Evolutionary conservation across 2,888 invertebrate genomes (phyloP).

Genomic region (Drosophila setosimentum): DNA sequence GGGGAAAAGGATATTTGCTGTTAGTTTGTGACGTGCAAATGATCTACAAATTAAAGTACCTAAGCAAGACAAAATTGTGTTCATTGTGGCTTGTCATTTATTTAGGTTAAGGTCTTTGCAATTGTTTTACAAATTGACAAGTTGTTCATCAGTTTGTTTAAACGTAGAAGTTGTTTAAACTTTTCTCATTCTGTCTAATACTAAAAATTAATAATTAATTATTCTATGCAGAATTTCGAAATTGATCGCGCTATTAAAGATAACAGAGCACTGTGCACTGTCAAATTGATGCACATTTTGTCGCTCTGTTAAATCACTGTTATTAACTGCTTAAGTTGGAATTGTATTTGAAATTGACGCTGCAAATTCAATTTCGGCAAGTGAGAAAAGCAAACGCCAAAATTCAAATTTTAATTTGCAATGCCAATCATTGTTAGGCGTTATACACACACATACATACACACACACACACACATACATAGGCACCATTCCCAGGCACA

Average conservation of each 20-base stretch:
- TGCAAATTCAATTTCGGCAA: slow-evolving; percentile 27
- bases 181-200: background rate
- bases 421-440: slow-evolving; percentile 38
- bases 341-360: slow-evolving; percentile 6
- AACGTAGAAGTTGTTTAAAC: background rate
- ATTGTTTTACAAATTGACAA: slow-evolving; percentile 5
- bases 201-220: background rate
- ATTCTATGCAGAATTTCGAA: background rate
- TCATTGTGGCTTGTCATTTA: slow-evolving; percentile 43
- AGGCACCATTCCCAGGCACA: slow-evolving; percentile 4
- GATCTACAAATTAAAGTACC: slow-evolving; percentile 63
- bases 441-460: background rate
- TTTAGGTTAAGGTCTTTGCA: slow-evolving; percentile 55
- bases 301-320: background rate
- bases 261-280: background rate
- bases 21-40: slow-evolving; percentile 65
- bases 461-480: background rate
- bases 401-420: slow-evolving; percentile 38
- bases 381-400: background rate
- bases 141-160: background rate
- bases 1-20: background rate
- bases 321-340: background rate
- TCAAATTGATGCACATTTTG: background rate
- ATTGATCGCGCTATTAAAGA: background rate
- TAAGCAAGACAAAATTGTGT: slow-evolving; percentile 44